Evolutionary conservation across 2,888 invertebrate species (phyloP), one percentile per base, ranked within the genome.

Genomic region (Scaptomyza caliginosa): DNA sequence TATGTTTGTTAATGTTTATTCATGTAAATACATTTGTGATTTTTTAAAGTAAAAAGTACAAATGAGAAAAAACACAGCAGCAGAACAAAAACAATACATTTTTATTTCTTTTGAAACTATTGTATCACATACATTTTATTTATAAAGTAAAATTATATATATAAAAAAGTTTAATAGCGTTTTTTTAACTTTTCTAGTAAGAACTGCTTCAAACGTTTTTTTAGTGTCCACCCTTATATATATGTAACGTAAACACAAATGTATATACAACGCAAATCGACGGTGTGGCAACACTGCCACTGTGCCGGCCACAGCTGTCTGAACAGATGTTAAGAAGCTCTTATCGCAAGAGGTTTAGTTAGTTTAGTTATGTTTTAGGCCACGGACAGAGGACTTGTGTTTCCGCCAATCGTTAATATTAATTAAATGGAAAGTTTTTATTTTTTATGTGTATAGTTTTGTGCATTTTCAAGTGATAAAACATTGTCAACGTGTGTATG

Each of bases 281-380:
- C 48, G 24, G 36, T 60, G 21, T 46, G 75, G 59, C 70, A 74
- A 19, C 75, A 19, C 64, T 42, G 5, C 1, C 7, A 17, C 7
- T 13, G 7, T 17, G 43, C 17, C 39, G 46, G 24, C 11, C 2
- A 10, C 75, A 75, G 73, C 75, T 75, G 73, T 19, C 42, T 4
- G 38, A 48, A 34, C 71, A 70, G 75, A 71, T 66, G 73, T n/a
- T 42, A 8, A 30, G 62, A 45, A n/a, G n/a, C n/a, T n/a, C n/a
- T n/a, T n/a, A n/a, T n/a, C n/a, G n/a, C n/a, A n/a, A n/a, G n/a
- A n/a, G n/a, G n/a, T n/a, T n/a, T n/a, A n/a, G n/a, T n/a, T n/a
- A n/a, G n/a, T n/a, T 70, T 55, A 71, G 73, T 73, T 58, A 28
- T 67, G 74, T 49, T 68, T 78, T 45, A 68, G 58, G 46, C 32